A percentile compares a stretch with the other conserved stretches of the same genome.
Conservation (phyloP, 2,113 vertebrate species). For the Stigmatopora argus region DNA sequence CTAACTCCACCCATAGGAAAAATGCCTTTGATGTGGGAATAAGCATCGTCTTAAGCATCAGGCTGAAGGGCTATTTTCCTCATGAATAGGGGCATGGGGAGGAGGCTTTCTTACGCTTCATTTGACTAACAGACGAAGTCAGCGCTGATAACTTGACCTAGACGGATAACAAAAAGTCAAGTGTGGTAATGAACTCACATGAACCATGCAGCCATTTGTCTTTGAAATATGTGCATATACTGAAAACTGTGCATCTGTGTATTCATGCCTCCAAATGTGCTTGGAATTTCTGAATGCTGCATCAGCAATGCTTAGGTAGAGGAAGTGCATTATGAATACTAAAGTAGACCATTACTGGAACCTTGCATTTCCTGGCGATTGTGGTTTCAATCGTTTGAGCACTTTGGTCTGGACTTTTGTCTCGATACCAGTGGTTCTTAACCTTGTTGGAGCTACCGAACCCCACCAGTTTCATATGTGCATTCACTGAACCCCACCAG, state of each 20-base stretch:
- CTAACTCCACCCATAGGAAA: slow-evolving; percentile 16
- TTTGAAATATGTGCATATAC: background rate
- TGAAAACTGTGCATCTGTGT: background rate
- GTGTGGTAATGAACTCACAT: slow-evolving; percentile 13
- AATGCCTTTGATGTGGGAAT: slow-evolving; percentile 42
- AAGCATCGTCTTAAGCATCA: slow-evolving; percentile 24
- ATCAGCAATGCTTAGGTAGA: slow-evolving; percentile 30
- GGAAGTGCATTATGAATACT: slow-evolving; percentile 10
- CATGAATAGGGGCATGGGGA: slow-evolving; percentile 16
- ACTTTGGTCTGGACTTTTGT: background rate
- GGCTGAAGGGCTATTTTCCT: slow-evolving; percentile 12
- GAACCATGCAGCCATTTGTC: background rate
- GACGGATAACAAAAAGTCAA: slow-evolving; percentile 10
- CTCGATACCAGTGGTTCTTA: no score
- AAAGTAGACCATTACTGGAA: slow-evolving; percentile 38
- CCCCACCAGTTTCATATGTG: no score
- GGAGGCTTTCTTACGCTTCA: slow-evolving; percentile 27
- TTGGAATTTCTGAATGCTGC: slow-evolving; percentile 20
- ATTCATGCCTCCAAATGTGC: background rate
- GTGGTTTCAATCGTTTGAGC: slow-evolving; percentile 9
- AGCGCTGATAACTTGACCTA: background rate
- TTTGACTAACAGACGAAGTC: slow-evolving; percentile 19
- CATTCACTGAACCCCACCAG: no score
- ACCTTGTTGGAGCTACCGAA: no score
- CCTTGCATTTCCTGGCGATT: background rate